Evolutionary conservation across 1,140 invertebrate genomes (phyloP).

Genomic region (Rhynchophorus ferrugineus): DNA sequence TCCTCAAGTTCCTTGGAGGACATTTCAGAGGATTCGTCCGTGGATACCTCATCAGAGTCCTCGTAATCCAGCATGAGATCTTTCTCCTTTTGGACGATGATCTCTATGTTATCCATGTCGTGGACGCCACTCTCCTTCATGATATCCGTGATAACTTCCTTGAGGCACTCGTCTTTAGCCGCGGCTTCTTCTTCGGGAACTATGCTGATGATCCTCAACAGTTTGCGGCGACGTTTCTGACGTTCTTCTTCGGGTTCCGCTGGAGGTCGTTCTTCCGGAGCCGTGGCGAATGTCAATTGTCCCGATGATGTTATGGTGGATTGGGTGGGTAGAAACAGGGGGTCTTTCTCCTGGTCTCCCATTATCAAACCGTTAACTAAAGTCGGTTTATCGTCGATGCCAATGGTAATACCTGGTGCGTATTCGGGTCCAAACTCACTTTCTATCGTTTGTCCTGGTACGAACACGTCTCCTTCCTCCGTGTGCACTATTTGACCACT

Average conservation of each 20-base stretch:
- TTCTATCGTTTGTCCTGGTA: slow-evolving; percentile 65
- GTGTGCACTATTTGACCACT: slow-evolving; percentile 63
- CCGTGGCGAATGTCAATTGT: slow-evolving; percentile 43
- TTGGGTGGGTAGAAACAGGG: slow-evolving; percentile 53
- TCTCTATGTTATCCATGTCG: slow-evolving; percentile 22
- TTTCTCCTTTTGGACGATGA: slow-evolving; percentile 20
- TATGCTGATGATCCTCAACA: slow-evolving; percentile 18
- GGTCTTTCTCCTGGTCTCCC: slow-evolving; percentile 34
- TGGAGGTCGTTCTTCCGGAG: slow-evolving; percentile 34
- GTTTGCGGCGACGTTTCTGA: slow-evolving; percentile 25
- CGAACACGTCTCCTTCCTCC: slow-evolving; percentile 57
- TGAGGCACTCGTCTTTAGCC: slow-evolving; percentile 26
- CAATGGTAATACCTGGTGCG: slow-evolving; percentile 64
- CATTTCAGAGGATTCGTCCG: slow-evolving; percentile 13
- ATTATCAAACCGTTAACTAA: slow-evolving; percentile 51
- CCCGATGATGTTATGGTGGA: slow-evolving; percentile 46
- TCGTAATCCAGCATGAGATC: slow-evolving; percentile 2
- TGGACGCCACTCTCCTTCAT: slow-evolving; percentile 17
- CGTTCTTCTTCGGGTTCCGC: slow-evolving; percentile 28
- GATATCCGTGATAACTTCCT: slow-evolving; percentile 17
- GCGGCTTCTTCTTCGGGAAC: slow-evolving; percentile 29
- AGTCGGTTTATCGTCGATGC: slow-evolving; percentile 55
- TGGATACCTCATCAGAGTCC: slow-evolving; percentile 26
- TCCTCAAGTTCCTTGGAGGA: slow-evolving; percentile 28
- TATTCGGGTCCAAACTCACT: slow-evolving; percentile 59